Conservation (phyloP, 2,113 vertebrate species). For the Uria aalge region DNA sequence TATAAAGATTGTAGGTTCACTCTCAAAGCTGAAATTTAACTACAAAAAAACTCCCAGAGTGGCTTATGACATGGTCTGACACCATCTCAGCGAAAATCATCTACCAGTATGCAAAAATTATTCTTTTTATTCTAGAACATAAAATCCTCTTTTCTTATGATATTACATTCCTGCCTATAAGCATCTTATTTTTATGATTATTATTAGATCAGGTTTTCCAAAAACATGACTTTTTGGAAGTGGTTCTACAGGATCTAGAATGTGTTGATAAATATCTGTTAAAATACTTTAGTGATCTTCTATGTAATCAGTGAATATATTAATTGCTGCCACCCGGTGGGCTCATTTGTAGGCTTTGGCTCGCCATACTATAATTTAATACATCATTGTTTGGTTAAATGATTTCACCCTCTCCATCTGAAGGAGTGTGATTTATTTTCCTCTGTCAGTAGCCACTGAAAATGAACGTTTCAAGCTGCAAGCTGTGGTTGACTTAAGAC, state of each 20-base stretch:
- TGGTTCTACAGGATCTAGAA: background rate
- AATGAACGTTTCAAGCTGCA: background rate
- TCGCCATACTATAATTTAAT: background rate
- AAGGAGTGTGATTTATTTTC: conserved; percentile 23
- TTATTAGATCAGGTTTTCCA: background rate
- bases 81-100: background rate
- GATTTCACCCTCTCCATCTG: background rate
- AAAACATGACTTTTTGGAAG: background rate
- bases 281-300: background rate
- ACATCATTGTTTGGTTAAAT: conserved; percentile 5
- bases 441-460: background rate
- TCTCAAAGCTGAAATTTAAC: background rate
- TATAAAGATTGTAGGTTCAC: background rate
- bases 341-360: conserved; percentile 22
- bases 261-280: background rate
- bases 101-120: background rate
- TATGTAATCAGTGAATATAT: background rate
- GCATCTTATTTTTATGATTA: background rate
- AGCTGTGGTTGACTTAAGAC: background rate
- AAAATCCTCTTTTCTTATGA: background rate
- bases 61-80: background rate
- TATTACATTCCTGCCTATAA: background rate
- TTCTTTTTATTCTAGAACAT: background rate
- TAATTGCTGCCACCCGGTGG: conserved; percentile 25
- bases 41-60: background rate